Conservation (phyloP, 2,888 invertebrate species). For the Clistopyga incitator region DNA sequence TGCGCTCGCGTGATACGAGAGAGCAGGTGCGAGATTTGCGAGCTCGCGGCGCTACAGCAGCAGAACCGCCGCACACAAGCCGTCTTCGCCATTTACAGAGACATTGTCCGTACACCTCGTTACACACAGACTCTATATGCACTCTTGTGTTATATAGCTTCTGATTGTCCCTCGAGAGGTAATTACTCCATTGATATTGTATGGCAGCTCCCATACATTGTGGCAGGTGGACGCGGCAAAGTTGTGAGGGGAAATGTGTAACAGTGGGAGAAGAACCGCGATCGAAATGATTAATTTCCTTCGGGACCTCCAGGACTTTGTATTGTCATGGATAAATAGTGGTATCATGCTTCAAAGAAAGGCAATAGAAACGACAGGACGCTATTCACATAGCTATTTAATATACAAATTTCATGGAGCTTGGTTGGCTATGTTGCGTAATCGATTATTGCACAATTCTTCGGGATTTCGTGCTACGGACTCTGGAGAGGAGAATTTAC, state of each 20-base stretch:
- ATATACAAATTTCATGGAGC: conserved; percentile 26
- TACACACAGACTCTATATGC: conserved; percentile 25
- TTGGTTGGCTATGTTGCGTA: conserved; percentile 7
- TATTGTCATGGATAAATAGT: conserved; percentile 14
- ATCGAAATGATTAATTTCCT: conserved; percentile 35
- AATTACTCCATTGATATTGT: conserved; percentile 64
- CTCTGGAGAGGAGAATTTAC: conserved; percentile 20
- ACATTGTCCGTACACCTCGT: conserved; percentile 57
- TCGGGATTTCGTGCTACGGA: conserved; percentile 39
- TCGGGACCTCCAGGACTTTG: conserved; percentile 17
- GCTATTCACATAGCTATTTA: conserved; percentile 16
- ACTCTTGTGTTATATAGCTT: conserved; percentile 55
- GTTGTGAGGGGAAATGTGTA: neutral
- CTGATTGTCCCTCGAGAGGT: conserved; percentile 59
- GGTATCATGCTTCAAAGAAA: neutral
- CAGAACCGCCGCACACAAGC: conserved; percentile 14
- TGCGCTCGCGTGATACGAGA: conserved; percentile 64
- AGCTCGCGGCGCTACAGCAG: conserved; percentile 47
- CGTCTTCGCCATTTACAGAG: conserved; percentile 50
- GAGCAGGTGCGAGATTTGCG: conserved; percentile 68
- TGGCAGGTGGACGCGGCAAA: conserved; percentile 28
- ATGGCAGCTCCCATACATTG: conserved; percentile 9
- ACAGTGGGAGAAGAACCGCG: neutral
- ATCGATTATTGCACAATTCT: conserved; percentile 39
- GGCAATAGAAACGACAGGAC: neutral